Base-by-base conservation (phyloP, 2,113 vertebrate genomes). In the Pedetes capensis region DNA sequence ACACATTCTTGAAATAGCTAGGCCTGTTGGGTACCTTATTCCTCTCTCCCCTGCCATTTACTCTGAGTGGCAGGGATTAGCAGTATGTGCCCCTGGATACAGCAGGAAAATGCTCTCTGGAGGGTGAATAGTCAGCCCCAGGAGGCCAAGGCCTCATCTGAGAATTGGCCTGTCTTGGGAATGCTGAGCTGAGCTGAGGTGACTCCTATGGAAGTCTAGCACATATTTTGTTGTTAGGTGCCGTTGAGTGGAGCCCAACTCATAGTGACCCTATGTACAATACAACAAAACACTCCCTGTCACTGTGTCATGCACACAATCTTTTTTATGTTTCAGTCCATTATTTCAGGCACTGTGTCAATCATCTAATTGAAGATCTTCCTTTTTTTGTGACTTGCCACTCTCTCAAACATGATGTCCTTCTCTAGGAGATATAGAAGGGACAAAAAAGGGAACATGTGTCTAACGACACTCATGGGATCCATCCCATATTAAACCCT, bases 1-100 rank as follows among this genome's bases (percentile, higher is more conserved):
- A 94, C 96, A 95, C 96, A 97, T 97, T 97, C 96, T 95, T 97
- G 94, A 95, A 95, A 96, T 97, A 96, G 87, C 78, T 92, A 74
- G 95, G 95, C 91, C 85, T 34, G 76, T 96, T 92, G 94, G 88
- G 91, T 63, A 85, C 80, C 85, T 96, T 94, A 72, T 69, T 92
- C 55, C 81, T 93, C n/a, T 20, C 68, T 91, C 94, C 74, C 66
- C 86, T 95, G 89, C 85, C 76, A 68, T 72, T 96, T 95, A 85
- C 7, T 76, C 85, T 59, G 76, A 97, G 95, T 66, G 86, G 80
- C 55, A 74, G 81, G 89, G 94, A 95, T 96, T 96, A 97, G 85
- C 68, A 87, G 84, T 69, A 68, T 95, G 95, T 93, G 88, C 34
- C 87, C 68, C 47, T 87, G 85, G 72, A 96, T 53, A 84, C 74